Base-by-base conservation (phyloP, 2,888 invertebrate species). In the Cheilosia vulpina region DNA sequence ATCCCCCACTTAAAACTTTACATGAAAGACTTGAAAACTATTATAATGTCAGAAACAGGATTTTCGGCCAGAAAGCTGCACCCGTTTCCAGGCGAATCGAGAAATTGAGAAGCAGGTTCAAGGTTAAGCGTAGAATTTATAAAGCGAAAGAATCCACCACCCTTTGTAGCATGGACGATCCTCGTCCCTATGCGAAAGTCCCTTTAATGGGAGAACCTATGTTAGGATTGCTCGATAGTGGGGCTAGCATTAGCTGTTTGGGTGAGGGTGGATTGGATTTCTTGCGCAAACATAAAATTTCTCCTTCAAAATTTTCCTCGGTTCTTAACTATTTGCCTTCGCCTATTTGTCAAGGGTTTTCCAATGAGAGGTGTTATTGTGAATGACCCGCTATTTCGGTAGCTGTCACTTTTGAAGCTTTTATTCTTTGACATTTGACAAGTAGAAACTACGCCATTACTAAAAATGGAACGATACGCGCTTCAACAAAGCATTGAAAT, bases 161-260 rank as follows among this genome's bases (percentile, higher is more conserved):
- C 2, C 19, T 66, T 2, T 13, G 66, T 41, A 45, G 9, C 19
- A 17, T 6, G 41, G 38, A 58, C 34, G 68, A 53, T 45, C 55
- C 9, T n/a, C 53, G 55, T 43, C 68, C 55, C 2, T 55, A 55
- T 17, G 68, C 68, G 3, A 17, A 24, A 7, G 68, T 68, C 19
- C 27, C 38, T 17, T 24, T 68, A 7, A 19, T 43, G 17, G 47
- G 69, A 5, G n/a, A 57, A 2, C 7, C 15, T 4, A 13, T 55
- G 21, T 47, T 31, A 19, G 69, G 69, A 2, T 11, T 69, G 5
- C 45, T 57, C 1, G 69, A 69, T 5, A 69, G 69, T 13, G 69
- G 57, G 0, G 69, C 34, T 9, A 47, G 9, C 4, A 19, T 69
- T 11, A 57, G 57, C 3, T 69, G 57, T 7, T 38, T 69, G 6